Evolutionary conservation across 2,888 invertebrate species (phyloP).

Genomic region (Epinotia bilunana): DNA sequence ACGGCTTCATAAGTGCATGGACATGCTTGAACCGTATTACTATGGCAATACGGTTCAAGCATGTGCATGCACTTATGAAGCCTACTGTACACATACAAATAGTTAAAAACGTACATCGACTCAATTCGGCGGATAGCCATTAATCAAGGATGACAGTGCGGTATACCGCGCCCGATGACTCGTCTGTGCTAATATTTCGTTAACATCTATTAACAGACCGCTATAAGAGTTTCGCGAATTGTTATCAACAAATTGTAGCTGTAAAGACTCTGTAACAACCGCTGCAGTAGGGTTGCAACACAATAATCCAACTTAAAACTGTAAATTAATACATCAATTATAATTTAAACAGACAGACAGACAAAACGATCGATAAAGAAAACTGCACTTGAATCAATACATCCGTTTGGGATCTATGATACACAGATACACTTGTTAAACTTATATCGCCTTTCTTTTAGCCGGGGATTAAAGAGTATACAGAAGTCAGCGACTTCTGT

Average conservation of each 20-base stretch:
- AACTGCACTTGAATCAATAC: no score
- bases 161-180: conserved; percentile 59
- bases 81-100: not conserved
- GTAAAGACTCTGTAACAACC: conserved; percentile 18
- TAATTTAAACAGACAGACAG: no score
- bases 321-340: not conserved
- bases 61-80: no score
- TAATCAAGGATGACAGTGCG: conserved; percentile 32
- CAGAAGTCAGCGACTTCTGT: no score
- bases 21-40: no score
- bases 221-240: conserved; percentile 66
- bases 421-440: no score
- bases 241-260: conserved; percentile 60
- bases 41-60: no score
- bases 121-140: conserved; percentile 21
- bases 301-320: not conserved
- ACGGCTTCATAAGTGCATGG: no score
- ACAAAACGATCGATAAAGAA: no score
- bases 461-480: no score
- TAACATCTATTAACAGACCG: conserved; percentile 72
- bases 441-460: no score
- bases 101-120: not conserved
- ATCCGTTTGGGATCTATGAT: no score
- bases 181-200: conserved; percentile 73
- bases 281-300: conserved; percentile 22